Evolutionary conservation across 2,113 vertebrate species (phyloP).

Genomic region (Oncorhynchus mykiss): DNA sequence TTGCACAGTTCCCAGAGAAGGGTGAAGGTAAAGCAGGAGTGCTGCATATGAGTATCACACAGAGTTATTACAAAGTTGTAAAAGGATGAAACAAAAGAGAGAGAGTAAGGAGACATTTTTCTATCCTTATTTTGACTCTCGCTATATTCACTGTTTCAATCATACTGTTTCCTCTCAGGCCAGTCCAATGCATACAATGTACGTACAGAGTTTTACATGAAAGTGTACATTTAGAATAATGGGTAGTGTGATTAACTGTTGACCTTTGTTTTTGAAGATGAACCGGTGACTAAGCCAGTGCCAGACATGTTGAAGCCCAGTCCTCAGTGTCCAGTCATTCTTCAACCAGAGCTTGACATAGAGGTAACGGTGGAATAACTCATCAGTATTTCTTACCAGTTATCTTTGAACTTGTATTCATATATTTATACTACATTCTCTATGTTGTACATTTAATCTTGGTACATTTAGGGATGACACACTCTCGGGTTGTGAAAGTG

Average conservation of each 20-base stretch:
- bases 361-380: slow-evolving; percentile 56
- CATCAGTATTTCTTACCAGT: not conserved
- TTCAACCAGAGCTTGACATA: slow-evolving; percentile 65
- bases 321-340: slow-evolving; percentile 33
- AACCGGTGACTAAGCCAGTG: slow-evolving; percentile 17
- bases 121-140: too few species aligned
- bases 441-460: not conserved
- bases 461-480: not conserved
- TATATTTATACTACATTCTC: not conserved
- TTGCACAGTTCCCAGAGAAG: slow-evolving; percentile 44
- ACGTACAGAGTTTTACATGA: not conserved
- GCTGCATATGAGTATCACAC: not conserved
- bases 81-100: not conserved
- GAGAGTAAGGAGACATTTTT: not conserved
- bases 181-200: not conserved
- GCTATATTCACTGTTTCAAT: too few species aligned
- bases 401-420: too few species aligned
- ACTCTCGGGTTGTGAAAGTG: not conserved
- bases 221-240: not conserved
- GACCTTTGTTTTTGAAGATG: slow-evolving; percentile 44
- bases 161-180: too few species aligned
- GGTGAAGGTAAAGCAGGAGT: slow-evolving; percentile 54
- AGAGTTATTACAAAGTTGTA: not conserved
- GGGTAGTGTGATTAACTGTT: not conserved
- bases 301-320: slow-evolving; percentile 18